Percentiles rank a stretch among this genome's conserved stretches.
These are phyloP conservation scores for Callionymus lyra DNA, from an alignment of 2,113 vertebrate species.

Conservation along the genomic window DNA sequence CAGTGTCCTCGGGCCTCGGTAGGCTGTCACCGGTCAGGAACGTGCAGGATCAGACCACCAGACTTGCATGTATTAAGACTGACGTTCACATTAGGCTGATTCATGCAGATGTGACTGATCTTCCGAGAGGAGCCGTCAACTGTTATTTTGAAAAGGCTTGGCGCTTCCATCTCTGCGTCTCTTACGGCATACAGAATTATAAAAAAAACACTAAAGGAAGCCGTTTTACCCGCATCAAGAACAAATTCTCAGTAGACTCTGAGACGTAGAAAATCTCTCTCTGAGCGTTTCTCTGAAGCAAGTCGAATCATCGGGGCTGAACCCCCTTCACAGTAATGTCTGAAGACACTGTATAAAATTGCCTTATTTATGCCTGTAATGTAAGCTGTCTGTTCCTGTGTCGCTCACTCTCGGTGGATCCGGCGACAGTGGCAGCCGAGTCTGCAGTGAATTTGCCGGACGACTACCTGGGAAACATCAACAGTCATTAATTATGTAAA, in stretches of 20 bases:
- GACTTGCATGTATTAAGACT: constrained; percentile 32
- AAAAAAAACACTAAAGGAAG: constrained; percentile 44
- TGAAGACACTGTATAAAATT: constrained; percentile 71
- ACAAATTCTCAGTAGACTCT: constrained; percentile 48
- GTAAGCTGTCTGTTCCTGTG: constrained; percentile 67
- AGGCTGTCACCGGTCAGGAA: constrained; percentile 13
- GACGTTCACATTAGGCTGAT: constrained; percentile 38
- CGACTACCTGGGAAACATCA: constrained; percentile 75
- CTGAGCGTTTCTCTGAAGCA: constrained; percentile 48
- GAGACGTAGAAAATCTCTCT: constrained; percentile 56
- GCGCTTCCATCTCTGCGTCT: constrained; percentile 20
- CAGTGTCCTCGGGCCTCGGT: constrained; percentile 21
- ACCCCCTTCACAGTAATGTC: constrained; percentile 59
- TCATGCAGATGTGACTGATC: constrained; percentile 37
- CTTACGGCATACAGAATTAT: constrained; percentile 32
- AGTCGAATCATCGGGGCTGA: constrained; percentile 53
- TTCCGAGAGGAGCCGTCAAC: constrained; percentile 27
- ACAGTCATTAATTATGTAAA: constrained; percentile 79
- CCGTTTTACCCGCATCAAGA: constrained; percentile 48
- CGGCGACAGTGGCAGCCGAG: constrained; percentile 50
- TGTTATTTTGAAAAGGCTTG: constrained; percentile 22
- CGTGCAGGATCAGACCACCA: constrained; percentile 15
- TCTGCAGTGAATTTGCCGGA: constrained; percentile 65
- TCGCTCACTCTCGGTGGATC: constrained; percentile 55
- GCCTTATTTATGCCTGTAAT: constrained; percentile 70